These are phyloP conservation scores for Varanus salvator DNA, from an alignment of 2,113 vertebrate species.

Conservation along the genomic window DNA sequence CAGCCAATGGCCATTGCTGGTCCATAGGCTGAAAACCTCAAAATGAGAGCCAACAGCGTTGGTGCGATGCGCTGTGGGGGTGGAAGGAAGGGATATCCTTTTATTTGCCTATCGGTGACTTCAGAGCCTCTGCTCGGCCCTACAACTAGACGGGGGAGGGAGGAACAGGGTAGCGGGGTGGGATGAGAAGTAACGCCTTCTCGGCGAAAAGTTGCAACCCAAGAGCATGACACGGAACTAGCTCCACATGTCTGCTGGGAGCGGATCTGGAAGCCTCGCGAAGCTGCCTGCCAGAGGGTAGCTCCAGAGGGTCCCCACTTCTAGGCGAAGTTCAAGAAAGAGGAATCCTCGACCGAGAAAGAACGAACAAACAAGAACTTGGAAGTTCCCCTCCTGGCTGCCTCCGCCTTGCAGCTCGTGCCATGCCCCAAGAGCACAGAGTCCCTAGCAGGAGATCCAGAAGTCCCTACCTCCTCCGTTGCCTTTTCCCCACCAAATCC, in stretches of 20 bases:
- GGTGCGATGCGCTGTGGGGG: background rate
- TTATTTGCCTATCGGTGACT: background rate
- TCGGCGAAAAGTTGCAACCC: conserved; percentile 35
- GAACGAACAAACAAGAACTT: conserved; percentile 40
- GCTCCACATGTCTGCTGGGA: conserved; percentile 49
- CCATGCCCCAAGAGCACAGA: background rate
- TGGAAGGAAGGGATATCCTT: background rate
- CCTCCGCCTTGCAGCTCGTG: background rate
- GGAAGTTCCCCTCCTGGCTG: background rate
- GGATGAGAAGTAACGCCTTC: background rate
- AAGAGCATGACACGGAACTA: conserved; percentile 46
- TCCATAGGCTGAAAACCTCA: background rate
- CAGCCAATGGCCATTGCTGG: background rate
- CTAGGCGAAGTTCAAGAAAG: background rate
- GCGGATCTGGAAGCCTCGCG: background rate
- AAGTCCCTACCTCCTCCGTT: conserved; percentile 10
- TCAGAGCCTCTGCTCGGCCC: background rate
- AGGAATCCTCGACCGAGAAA: background rate
- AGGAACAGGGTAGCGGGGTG: background rate
- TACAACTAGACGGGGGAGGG: background rate
- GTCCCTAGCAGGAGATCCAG: background rate
- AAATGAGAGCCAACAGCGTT: background rate
- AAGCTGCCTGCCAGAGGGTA: background rate
- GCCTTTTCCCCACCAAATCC: background rate
- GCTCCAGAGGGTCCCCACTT: background rate